These are phyloP conservation scores for Nephrotoma guestfalica DNA, from an alignment of 2,888 invertebrate genomes.

Conservation along the genomic window DNA sequence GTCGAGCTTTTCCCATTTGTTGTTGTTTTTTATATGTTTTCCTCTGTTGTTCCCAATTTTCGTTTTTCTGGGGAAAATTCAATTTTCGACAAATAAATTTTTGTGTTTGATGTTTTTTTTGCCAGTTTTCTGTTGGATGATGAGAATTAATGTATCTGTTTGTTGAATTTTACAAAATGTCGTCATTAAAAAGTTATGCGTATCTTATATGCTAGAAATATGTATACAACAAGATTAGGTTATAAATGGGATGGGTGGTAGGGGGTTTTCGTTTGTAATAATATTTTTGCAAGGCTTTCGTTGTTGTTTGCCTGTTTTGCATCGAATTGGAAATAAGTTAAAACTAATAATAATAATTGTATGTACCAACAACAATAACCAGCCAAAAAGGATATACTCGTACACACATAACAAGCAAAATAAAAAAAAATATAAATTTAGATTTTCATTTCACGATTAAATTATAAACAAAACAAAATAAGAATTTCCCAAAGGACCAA, in stretches of 20 bases:
- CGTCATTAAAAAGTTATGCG: background rate
- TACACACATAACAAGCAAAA: background rate
- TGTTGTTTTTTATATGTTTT: background rate
- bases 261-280: background rate
- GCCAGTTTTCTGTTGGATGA: background rate
- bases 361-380: background rate
- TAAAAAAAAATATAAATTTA: background rate
- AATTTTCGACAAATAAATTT: background rate
- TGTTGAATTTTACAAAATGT: background rate
- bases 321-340: background rate
- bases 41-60: background rate
- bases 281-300: background rate
- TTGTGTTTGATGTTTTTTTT: background rate
- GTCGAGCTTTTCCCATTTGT: background rate
- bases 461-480: background rate
- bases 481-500: background rate
- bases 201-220: background rate
- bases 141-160: background rate
- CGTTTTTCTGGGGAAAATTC: background rate
- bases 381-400: background rate
- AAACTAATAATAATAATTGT: background rate
- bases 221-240: background rate
- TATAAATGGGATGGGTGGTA: background rate
- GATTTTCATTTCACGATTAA: background rate
- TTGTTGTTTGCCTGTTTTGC: background rate